phyloP scores from a whole-genome alignment of 2,888 invertebrate genomes.

The Bellardia bayeri region DNA sequence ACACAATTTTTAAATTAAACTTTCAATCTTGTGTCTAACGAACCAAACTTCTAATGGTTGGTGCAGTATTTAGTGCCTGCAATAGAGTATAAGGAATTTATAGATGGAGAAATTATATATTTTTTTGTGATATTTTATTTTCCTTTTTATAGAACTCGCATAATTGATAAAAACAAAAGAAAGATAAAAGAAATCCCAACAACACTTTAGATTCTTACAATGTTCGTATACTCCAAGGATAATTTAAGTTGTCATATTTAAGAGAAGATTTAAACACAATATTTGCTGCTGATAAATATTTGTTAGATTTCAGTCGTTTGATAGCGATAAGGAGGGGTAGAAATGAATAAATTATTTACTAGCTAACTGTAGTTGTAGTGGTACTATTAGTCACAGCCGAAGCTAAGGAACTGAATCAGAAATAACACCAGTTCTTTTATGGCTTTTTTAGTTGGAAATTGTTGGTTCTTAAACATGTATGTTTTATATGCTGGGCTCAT shows the following conservation, averaged over 20 bases:
- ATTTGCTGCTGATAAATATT: conserved; percentile 61
- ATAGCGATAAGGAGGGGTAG: conserved; percentile 56
- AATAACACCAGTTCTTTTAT: conserved; percentile 31
- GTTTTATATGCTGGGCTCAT: conserved; percentile 67
- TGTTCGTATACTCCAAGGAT: conserved; percentile 44
- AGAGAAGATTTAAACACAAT: conserved; percentile 50
- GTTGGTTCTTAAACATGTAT: conserved; percentile 53
- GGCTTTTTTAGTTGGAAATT: conserved; percentile 2
- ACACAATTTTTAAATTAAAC: no score
- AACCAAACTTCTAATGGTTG: no score
- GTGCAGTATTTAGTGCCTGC: background rate
- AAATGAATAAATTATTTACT: conserved; percentile 70
- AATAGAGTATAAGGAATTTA: background rate
- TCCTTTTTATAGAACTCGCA: conserved; percentile 27
- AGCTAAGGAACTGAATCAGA: conserved; percentile 56
- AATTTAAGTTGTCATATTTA: conserved; percentile 63
- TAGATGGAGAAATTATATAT: conserved; percentile 3
- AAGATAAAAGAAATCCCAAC: conserved; percentile 26
- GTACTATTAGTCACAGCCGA: conserved; percentile 56
- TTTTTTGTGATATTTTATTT: conserved; percentile 16
- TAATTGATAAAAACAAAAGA: conserved; percentile 58
- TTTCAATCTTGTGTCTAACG: no score
- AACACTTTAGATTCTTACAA: conserved; percentile 41
- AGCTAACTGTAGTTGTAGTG: conserved; percentile 38
- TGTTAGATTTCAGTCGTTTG: conserved; percentile 50